Evolutionary conservation across 2,888 invertebrate genomes (phyloP), one percentile per base, ranked within the genome.

Genomic region (Magallana nippona): DNA sequence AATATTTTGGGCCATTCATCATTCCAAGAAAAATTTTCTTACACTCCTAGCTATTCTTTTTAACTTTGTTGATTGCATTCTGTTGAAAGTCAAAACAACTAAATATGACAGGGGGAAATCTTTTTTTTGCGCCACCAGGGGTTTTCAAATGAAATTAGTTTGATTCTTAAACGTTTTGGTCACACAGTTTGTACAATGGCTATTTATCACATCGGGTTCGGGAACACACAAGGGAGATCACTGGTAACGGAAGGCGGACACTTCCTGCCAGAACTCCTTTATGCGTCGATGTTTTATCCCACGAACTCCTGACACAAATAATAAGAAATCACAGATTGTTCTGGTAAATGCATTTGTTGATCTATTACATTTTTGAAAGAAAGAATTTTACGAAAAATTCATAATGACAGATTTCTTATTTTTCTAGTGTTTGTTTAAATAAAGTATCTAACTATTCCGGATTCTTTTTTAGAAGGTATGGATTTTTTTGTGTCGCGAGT

Each of bases 191-290:
- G 82, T 79, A 57, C 63, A 60, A 17, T 22, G 55, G 55, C 82
- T 83, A 85, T 85, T 85, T 85, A 85, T 83, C 85, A 83, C 77
- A 79, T 82, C 85, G 60, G 32, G 15, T n/a, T 32, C 15, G 11
- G 19, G 2, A 62, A 44, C 79, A 77, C 85, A 71, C 83, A 55
- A n/a, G 85, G 83, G 85, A 85, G 79, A 78, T 63, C 19, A 55
- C 27, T 71, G 32, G 55, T 55, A 79, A 83, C 79, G 82, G 82
- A 82, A 58, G 78, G 79, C 78, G 32, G 71, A 22, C 71, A 71
- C 15, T 19, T 27, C 22, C 71, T 71, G 71, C 22, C 71, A 71
- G 13, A 71, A 22, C 27, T 27, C 15, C 27, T 27, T 71, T 32
- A 27, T 11, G 32, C 32, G 2, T 15, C 32, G 0, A 71, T 27